These are phyloP conservation scores for Azemiops feae DNA, from an alignment of 2,113 vertebrate genomes.

Conservation along the genomic window DNA sequence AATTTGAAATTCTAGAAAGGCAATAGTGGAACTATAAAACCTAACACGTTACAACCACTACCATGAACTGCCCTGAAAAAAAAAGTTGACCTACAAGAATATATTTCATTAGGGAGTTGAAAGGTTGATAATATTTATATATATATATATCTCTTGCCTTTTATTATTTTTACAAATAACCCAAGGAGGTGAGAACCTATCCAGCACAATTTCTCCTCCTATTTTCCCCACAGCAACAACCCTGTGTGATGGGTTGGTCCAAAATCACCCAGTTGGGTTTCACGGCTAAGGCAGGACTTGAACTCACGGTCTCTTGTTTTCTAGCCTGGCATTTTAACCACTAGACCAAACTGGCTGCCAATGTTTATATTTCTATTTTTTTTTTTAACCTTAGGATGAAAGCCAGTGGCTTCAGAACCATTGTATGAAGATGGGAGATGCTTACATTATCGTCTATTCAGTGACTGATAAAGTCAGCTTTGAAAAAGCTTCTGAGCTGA, in stretches of 20 bases:
- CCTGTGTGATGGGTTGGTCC: too few relatives aligned
- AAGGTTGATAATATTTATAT: not conserved
- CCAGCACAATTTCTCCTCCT: too few relatives aligned
- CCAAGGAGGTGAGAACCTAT: too few relatives aligned
- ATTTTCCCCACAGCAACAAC: too few relatives aligned
- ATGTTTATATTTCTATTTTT: conserved; percentile 4
- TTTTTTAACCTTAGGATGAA: conserved; percentile 80
- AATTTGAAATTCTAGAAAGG: not conserved
- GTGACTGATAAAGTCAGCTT: conserved; percentile 98
- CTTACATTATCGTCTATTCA: conserved; percentile 97
- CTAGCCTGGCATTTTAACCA: too few relatives aligned
- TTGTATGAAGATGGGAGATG: conserved; percentile 98
- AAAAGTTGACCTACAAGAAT: not conserved
- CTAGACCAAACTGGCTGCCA: not conserved
- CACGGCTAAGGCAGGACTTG: too few relatives aligned
- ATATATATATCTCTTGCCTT: too few relatives aligned
- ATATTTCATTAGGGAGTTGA: not conserved
- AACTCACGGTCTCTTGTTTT: too few relatives aligned
- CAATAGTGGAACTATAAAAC: not conserved
- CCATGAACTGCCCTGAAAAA: not conserved
- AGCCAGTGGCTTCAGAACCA: conserved; percentile 91
- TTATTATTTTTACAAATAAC: too few relatives aligned
- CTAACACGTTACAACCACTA: not conserved
- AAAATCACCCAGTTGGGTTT: too few relatives aligned
- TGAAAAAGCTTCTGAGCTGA: conserved; percentile 94